These are phyloP conservation scores for Chaetura pelagica DNA, from an alignment of 2,113 vertebrate genomes.

Conservation along the genomic window DNA sequence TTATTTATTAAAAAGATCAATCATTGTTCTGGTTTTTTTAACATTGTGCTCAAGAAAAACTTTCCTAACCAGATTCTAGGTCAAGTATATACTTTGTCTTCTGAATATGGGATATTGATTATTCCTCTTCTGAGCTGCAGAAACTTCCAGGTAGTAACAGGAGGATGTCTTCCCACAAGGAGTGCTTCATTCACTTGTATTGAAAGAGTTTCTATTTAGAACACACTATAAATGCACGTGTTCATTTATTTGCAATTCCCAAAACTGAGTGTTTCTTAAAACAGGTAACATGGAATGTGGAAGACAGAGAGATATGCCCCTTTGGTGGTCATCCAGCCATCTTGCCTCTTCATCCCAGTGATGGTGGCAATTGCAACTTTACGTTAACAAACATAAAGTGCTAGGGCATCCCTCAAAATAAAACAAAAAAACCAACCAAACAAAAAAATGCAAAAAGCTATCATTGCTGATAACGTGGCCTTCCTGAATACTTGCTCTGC, in stretches of 20 bases:
- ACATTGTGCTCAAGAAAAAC: background rate
- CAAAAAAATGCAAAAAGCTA: background rate
- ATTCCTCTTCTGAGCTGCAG: background rate
- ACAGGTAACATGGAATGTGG: background rate
- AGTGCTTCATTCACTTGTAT: conserved; percentile 13
- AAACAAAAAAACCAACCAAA: too few species aligned
- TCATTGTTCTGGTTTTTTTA: background rate
- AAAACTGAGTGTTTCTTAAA: conserved; percentile 14
- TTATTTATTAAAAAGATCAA: conserved; percentile 25
- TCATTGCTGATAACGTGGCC: background rate
- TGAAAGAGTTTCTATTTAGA: conserved; percentile 39
- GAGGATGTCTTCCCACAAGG: background rate
- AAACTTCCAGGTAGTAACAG: background rate
- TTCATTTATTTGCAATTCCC: conserved; percentile 51
- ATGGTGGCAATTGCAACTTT: background rate
- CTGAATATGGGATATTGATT: background rate
- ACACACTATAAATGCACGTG: conserved; percentile 32
- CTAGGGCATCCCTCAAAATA: background rate
- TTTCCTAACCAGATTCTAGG: background rate
- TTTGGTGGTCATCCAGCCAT: background rate
- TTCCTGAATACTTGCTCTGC: background rate
- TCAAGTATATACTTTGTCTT: background rate
- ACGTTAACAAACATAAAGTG: background rate
- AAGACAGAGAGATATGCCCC: conserved; percentile 3
- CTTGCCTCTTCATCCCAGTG: background rate